Percentiles rank a stretch among this genome's conserved stretches.
Evolutionary conservation across 2,797 vertebrate species (phyloP).

Genomic region (Notolabrus celidotus): DNA sequence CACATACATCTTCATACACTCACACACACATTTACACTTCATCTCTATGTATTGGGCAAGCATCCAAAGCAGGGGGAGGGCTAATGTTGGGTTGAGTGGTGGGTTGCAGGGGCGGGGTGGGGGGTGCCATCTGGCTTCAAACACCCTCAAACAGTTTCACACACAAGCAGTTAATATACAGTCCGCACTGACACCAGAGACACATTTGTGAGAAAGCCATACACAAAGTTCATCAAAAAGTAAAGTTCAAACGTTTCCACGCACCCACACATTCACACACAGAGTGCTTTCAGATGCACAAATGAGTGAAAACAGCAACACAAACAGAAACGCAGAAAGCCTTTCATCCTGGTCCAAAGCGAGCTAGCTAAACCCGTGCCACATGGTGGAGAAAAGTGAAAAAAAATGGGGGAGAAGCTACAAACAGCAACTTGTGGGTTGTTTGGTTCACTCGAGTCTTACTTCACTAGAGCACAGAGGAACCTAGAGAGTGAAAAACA

Average conservation of each 20-base stretch:
- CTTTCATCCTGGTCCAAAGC: slow-evolving; percentile 66
- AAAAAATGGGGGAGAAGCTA: slow-evolving; percentile 1
- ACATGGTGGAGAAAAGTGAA: slow-evolving; percentile 51
- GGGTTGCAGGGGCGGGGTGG: slow-evolving; percentile 7
- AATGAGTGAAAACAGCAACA: slow-evolving; percentile 32
- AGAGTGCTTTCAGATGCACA: slow-evolving; percentile 38
- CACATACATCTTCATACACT: slow-evolving; percentile 9
- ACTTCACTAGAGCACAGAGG: slow-evolving; percentile 8
- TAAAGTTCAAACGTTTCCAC: slow-evolving; percentile 28
- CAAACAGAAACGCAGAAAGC: slow-evolving; percentile 49
- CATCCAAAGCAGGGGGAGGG: slow-evolving; percentile 33
- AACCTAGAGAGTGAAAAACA: slow-evolving; percentile 54
- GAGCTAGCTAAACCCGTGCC: slow-evolving; percentile 38
- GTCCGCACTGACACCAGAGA: background rate
- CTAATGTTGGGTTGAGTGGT: slow-evolving; percentile 21
- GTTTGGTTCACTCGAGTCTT: slow-evolving; percentile 30
- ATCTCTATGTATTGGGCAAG: slow-evolving; percentile 37
- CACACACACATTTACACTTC: slow-evolving; percentile 1
- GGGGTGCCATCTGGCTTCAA: slow-evolving; percentile 56
- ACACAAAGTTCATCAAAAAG: slow-evolving; percentile 21
- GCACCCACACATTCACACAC: slow-evolving; percentile 19
- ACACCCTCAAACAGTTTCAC: slow-evolving; percentile 37
- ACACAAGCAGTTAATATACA: slow-evolving; percentile 26
- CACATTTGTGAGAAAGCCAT: background rate
- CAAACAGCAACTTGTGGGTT: slow-evolving; percentile 54